These are phyloP conservation scores for Euglossa dilemma DNA, from an alignment of 1,140 invertebrate genomes.

Conservation along the genomic window DNA sequence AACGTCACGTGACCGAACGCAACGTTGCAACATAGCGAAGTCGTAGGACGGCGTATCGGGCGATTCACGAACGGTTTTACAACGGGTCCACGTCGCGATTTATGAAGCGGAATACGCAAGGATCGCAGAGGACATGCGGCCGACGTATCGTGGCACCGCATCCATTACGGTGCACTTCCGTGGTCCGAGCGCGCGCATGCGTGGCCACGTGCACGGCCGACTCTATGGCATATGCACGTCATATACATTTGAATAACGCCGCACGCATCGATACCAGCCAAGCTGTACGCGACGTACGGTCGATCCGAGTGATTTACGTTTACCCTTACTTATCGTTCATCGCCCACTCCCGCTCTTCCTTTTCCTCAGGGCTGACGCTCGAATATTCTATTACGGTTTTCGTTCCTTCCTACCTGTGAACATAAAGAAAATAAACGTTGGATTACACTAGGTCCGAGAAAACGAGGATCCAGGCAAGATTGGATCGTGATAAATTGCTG, in stretches of 20 bases:
- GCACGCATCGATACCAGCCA: constrained; percentile 39
- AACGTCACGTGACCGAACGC: constrained; percentile 20
- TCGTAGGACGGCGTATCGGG: constrained; percentile 3
- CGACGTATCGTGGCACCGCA: constrained; percentile 66
- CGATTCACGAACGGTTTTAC: constrained; percentile 50
- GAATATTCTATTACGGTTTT: background rate
- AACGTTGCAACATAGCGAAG: background rate
- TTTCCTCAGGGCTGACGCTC: too few relatives aligned
- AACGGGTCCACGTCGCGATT: constrained; percentile 69
- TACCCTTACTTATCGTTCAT: constrained; percentile 47
- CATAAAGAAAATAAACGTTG: background rate
- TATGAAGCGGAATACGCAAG: constrained; percentile 66
- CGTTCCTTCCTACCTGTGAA: constrained; percentile 9
- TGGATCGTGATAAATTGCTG: too few relatives aligned
- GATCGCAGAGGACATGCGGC: constrained; percentile 64
- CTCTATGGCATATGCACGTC: constrained; percentile 7
- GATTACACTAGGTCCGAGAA: background rate
- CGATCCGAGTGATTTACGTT: constrained; percentile 32
- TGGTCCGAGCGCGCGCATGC: background rate
- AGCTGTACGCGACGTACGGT: background rate
- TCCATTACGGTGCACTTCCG: constrained; percentile 66
- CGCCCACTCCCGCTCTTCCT: background rate
- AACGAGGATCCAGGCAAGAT: too few relatives aligned
- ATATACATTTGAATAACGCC: constrained; percentile 59
- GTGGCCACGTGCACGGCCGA: background rate